Evolutionary conservation across 2,888 invertebrate species (phyloP).

Genomic region (Latrodectus elegans): DNA sequence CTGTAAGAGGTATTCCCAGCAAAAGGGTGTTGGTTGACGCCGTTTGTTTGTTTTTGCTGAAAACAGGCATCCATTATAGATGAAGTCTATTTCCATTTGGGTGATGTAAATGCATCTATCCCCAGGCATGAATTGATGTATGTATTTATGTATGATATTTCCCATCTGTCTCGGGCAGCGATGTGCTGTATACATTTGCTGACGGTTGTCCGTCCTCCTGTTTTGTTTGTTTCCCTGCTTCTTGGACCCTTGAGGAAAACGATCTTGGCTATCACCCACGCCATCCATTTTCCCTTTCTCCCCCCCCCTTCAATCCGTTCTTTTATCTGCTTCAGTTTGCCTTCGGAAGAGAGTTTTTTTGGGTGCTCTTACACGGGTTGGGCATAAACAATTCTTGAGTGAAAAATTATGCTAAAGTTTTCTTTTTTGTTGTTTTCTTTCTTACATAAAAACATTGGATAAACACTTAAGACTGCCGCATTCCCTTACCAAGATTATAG

Average conservation of each 20-base stretch:
- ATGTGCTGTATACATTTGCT: conserved; percentile 67
- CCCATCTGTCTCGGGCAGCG: conserved; percentile 62
- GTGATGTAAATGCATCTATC: conserved; percentile 61
- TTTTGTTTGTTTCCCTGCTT: conserved; percentile 47
- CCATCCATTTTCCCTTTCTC: conserved; percentile 8
- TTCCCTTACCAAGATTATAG: too few relatives aligned
- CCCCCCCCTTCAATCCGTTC: not conserved
- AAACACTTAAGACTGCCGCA: too few relatives aligned
- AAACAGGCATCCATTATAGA: conserved; percentile 70
- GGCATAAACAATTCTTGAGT: conserved; percentile 57
- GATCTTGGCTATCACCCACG: conserved; percentile 22
- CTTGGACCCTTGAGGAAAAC: conserved; percentile 37
- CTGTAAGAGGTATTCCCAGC: conserved; percentile 16
- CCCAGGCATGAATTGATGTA: conserved; percentile 67
- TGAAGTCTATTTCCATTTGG: conserved; percentile 66
- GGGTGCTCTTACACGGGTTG: conserved; percentile 18
- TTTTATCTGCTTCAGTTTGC: conserved; percentile 34
- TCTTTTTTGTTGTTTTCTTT: conserved; percentile 10
- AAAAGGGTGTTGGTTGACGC: conserved; percentile 36
- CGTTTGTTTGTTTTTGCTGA: conserved; percentile 44
- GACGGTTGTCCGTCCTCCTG: conserved; percentile 54
- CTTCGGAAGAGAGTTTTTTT: conserved; percentile 30
- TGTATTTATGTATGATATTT: conserved; percentile 70
- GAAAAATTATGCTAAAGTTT: conserved; percentile 65
- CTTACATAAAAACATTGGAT: too few relatives aligned